Evolutionary conservation across 1,140 invertebrate species (phyloP), one percentile per base, ranked within the genome.

Genomic region (Calephelis virginiensis): DNA sequence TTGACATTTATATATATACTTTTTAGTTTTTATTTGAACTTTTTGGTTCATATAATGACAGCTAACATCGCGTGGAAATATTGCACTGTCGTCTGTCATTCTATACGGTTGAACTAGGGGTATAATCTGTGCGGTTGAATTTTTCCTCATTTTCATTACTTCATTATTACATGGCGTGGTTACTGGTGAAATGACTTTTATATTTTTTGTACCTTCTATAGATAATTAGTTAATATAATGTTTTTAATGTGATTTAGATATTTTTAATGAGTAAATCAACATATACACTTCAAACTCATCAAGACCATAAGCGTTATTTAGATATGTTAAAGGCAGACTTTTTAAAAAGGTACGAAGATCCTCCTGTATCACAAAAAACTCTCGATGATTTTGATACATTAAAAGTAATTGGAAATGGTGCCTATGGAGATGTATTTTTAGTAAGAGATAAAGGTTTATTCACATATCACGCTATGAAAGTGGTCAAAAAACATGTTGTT

Each of bases 391-490:
- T 85, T 63, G 85, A 89, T 75, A 70, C 67, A 6, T 67, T 92
- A 0, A 76, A 81, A 73, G 85, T 96, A 0, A 81, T 98, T 17
- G 97, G 97, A 6, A 94, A 94, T 0, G 97, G 97, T 6, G 95
- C 96, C 0, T 98, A 98, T 90, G 97, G 97, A 1, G 93, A 95
- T 43, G 97, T 98, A 0, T 93, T 97, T 90, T 92, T 98, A 37
- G 96, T 97, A 12, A 95, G 95, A 77, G 93, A 96, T 79, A 93
- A 92, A 83, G 49, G 72, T 8, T 85, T 95, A 86, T 89, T 92
- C 71, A 75, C 92, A 62, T 96, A 93, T 73, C 96, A 95, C 85
- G 97, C 97, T 0, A 97, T 98, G 94, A 99, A 99, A 92, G 94
- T 97, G 62, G 86, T 98, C 75, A 95, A 96, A 72, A 99, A 99